Conservation (phyloP, 1,140 invertebrate genomes). For the Ooceraea biroi region DNA sequence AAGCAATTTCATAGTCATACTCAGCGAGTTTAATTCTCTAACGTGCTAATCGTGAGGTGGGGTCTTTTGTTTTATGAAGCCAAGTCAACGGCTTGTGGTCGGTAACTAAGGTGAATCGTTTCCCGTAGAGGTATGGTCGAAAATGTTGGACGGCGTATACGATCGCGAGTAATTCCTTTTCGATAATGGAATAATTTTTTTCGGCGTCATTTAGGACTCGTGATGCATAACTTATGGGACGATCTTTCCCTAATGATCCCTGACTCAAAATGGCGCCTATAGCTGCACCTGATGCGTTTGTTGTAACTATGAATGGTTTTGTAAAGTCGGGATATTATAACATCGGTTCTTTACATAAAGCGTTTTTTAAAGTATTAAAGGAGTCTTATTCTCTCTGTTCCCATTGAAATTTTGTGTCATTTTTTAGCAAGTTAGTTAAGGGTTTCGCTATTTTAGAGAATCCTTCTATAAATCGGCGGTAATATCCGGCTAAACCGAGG, state of each 20-base stretch:
- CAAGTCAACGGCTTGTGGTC: conserved; percentile 13
- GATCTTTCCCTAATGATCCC: too few species aligned
- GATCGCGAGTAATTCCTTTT: conserved; percentile 29
- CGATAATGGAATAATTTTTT: conserved; percentile 15
- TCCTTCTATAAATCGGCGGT: neutral
- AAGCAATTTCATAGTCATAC: conserved; percentile 5
- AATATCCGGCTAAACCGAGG: neutral
- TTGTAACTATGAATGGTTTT: too few species aligned
- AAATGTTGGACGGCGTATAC: neutral
- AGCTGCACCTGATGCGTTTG: too few species aligned
- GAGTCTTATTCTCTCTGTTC: neutral
- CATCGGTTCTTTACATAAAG: neutral
- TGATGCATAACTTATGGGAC: too few species aligned
- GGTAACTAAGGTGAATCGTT: conserved; percentile 12
- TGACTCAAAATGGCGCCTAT: too few species aligned
- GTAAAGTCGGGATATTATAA: neutral
- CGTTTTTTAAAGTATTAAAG: conserved; percentile 1
- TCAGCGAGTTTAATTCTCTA: conserved; percentile 23
- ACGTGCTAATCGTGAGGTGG: conserved; percentile 5
- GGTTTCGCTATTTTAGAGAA: neutral
- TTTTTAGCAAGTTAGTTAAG: neutral
- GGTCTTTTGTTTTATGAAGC: conserved; percentile 13
- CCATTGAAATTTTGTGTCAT: neutral
- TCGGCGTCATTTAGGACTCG: conserved; percentile 4
- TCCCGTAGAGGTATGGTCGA: too few species aligned